Evolutionary conservation across 2,797 vertebrate genomes (phyloP), one percentile per base, ranked within the genome.

Genomic region (Enteromius anoplus): DNA sequence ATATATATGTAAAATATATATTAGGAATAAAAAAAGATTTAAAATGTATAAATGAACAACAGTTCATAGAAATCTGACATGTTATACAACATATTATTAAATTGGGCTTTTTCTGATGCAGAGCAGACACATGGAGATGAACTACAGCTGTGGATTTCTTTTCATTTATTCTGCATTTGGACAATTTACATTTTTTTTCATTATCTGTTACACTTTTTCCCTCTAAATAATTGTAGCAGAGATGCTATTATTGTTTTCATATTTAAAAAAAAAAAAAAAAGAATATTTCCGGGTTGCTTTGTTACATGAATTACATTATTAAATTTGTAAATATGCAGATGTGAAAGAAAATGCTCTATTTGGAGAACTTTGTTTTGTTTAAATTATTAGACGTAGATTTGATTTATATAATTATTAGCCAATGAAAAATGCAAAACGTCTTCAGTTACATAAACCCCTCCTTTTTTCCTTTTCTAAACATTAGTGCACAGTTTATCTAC

Each of bases 301-400:
- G 9, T 64, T 68, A 29, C 15, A n/a, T 70, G 45, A 75, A 70
- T 78, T 76, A 11, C 23, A 60, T 84, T 53, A 81, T 60, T n/a
- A 82, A 84, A 85, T 73, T 21, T 86, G 82, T 82, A 83, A 83
- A 86, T 87, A 82, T 87, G 77, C 69, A 85, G 66, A 80, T 90
- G 58, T 86, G 75, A 77, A 49, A 83, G 76, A 88, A 92, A 84
- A 86, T 68, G 78, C 78, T 89, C 53, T 90, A 89, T 92, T 87
- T 89, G 82, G 53, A 87, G 72, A 83, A 84, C 73, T 80, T 70
- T 85, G 81, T 55, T 55, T 55, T 23, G 65, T 82, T 89, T 89
- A 89, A 89, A 86, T 90, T 90, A 87, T 90, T 87, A 87, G 85
- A 45, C 75, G 73, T 84, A 84, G 64, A 75, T 47, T 77, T 64